Percentiles rank a stretch among this genome's conserved stretches.
Evolutionary conservation across 2,888 invertebrate species (phyloP).

Genomic region (Ectemnius cavifrons): DNA sequence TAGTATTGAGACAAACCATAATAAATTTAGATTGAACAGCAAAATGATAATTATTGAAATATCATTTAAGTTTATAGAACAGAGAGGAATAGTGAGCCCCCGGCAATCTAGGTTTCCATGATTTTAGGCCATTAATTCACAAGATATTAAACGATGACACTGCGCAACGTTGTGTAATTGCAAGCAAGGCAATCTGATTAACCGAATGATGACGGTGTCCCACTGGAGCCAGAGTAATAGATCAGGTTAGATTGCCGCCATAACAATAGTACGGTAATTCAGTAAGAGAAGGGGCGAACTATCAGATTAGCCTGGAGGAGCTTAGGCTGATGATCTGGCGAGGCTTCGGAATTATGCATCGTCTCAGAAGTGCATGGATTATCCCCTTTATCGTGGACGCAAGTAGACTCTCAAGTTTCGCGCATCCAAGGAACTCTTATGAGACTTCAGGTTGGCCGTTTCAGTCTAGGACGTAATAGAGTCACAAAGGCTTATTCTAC

Average conservation of each 20-base stretch:
- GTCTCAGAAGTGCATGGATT: not conserved
- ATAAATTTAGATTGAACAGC: too few species aligned
- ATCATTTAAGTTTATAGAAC: too few species aligned
- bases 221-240: constrained; percentile 43
- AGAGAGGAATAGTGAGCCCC: too few species aligned
- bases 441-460: too few species aligned
- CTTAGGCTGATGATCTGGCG: constrained; percentile 2
- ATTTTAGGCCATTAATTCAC: constrained; percentile 11
- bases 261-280: not conserved
- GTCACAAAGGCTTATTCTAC: too few species aligned
- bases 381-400: too few species aligned
- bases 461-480: too few species aligned
- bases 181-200: constrained; percentile 56
- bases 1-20: too few species aligned
- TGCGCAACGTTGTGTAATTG: constrained; percentile 58
- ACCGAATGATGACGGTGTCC: constrained; percentile 38
- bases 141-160: constrained; percentile 24
- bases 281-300: constrained; percentile 5
- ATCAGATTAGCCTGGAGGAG: constrained; percentile 6
- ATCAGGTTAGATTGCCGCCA: constrained; percentile 38
- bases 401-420: too few species aligned
- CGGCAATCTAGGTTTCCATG: too few species aligned
- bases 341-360: not conserved
- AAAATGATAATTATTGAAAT: too few species aligned
- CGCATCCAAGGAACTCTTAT: too few species aligned